Base-by-base conservation (phyloP, 2,888 invertebrate species). In the Stenoptilia bipunctidactyla region DNA sequence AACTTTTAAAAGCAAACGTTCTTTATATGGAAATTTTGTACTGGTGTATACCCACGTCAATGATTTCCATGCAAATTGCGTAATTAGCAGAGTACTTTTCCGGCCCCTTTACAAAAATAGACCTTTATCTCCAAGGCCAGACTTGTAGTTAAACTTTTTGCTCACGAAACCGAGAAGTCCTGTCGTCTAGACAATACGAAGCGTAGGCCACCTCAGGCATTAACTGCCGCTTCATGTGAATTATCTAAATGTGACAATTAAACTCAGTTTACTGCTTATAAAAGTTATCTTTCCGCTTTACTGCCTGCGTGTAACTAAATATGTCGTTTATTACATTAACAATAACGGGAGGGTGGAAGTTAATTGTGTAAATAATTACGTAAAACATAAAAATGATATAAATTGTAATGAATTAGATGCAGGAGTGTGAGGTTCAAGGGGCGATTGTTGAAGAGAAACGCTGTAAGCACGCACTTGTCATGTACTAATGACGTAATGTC, bases 311-410 rank as follows among this genome's bases (percentile, higher is more conserved):
- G 66, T 55, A 48, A 60, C 63, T 67, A 73, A 72, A 72, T 71
- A 65, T 53, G 61, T 62, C 58, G 65, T 72, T 74, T 63, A 64
- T 58, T 61, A 58, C 56, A 56, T 65, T 63, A 67, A 65, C 57
- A 58, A 54, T 50, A 44, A 13, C 58, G 48, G 52, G 60, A 61
- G 71, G 67, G 71, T 60, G 65, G 51, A 58, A 66, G 61, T 74
- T 74, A 69, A 76, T 74, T 69, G 75, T 69, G 73, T 72, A 68
- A 73, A 70, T 66, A 69, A 72, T 72, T 71, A 66, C 60, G 66
- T 70, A 71, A 69, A 30, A 30, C 4, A 30, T 30, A 30, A 30
- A 30, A 34, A 34, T 14, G 34, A 34, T 14, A 34, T 13, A 8
- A 30, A 34, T 34, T 13, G 13, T 14, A 5, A 13, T 13, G 34